phyloP scores from a whole-genome alignment of 2,888 invertebrate genomes.

The Elmis aenea region DNA sequence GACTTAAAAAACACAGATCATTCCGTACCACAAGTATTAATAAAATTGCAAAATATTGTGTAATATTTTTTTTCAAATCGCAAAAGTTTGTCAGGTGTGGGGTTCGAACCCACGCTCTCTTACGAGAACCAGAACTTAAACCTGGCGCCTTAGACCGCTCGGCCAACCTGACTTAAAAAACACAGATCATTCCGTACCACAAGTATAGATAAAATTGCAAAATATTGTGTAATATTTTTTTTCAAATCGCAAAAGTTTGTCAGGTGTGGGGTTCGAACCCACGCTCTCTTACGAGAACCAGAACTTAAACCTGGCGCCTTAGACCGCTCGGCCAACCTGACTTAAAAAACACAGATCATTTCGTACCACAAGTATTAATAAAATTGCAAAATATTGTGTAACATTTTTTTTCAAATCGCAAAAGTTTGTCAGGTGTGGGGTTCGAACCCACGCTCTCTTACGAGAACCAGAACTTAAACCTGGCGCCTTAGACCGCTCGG shows the following conservation, averaged over 20 bases:
- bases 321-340: constrained; percentile 66
- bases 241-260: no score
- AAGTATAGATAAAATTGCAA: no score
- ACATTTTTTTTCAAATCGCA: no score
- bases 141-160: constrained; percentile 67
- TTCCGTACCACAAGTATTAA: no score
- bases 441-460: constrained; percentile 60
- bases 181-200: no score
- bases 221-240: no score
- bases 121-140: constrained; percentile 59
- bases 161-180: constrained; percentile 62
- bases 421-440: constrained; percentile 62
- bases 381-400: no score
- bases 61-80: no score
- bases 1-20: no score
- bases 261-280: constrained; percentile 63
- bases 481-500: constrained; percentile 67
- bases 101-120: constrained; percentile 62
- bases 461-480: constrained; percentile 61
- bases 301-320: constrained; percentile 66
- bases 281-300: constrained; percentile 56
- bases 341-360: no score
- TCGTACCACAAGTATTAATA: no score
- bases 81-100: constrained; percentile 61
- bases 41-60: no score